Conservation (phyloP, 2,113 vertebrate species). For the Xiphorhynchus elegans region DNA sequence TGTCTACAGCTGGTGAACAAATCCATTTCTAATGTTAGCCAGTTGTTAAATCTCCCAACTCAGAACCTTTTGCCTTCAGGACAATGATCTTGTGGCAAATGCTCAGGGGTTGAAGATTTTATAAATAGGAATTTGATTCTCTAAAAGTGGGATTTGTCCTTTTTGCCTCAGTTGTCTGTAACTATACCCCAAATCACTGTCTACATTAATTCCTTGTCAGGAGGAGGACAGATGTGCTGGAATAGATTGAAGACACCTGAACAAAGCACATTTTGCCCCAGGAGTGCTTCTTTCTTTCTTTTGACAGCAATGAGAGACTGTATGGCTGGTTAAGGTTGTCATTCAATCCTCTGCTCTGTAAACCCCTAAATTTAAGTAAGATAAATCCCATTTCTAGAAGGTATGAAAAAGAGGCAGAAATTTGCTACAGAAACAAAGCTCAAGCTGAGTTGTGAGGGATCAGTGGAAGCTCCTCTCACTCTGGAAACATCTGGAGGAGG, state of each 20-base stretch:
- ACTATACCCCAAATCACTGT: neutral
- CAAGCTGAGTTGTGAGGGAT: neutral
- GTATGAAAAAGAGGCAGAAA: neutral
- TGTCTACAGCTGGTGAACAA: neutral
- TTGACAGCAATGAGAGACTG: neutral
- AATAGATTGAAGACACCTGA: neutral
- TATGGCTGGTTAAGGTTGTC: neutral
- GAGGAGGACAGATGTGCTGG: neutral
- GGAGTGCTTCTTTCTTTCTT: neutral
- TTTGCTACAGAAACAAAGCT: neutral
- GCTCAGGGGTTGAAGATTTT: neutral
- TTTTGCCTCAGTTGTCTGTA: neutral
- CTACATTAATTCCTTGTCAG: neutral
- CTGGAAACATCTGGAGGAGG: neutral
- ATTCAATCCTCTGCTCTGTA: neutral
- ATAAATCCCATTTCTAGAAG: neutral
- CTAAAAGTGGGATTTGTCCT: neutral
- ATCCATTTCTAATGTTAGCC: neutral
- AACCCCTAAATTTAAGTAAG: neutral
- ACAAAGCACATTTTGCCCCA: neutral
- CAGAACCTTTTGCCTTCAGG: neutral
- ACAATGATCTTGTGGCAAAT: neutral
- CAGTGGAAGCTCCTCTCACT: neutral
- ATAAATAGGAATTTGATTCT: neutral
- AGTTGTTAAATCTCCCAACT: neutral